phyloP scores from a whole-genome alignment of 92 coral and sea anemone genomes.

The Palythoa heliodiscus region DNA sequence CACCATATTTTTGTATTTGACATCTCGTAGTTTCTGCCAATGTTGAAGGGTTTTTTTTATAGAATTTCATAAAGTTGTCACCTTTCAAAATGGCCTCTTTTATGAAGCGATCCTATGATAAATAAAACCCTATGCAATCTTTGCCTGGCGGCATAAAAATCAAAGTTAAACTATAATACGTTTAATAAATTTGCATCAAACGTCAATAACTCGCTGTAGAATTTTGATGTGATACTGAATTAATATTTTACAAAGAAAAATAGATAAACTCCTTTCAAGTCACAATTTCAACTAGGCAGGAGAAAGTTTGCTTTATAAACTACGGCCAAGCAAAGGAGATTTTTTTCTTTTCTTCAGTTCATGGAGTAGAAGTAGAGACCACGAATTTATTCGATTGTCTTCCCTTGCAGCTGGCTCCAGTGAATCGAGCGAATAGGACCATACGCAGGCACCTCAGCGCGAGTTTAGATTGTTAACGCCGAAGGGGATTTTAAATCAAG shows the following conservation, averaged over 20 bases:
- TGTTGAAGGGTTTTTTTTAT: not conserved
- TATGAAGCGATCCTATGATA: not conserved
- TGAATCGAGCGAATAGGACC: not conserved
- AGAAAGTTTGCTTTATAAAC: not conserved
- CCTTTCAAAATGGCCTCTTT: not conserved
- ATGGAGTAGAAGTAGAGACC: too few species aligned
- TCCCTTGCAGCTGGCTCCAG: not conserved
- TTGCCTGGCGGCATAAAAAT: not conserved
- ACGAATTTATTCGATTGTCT: too few species aligned
- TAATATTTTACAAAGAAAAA: not conserved
- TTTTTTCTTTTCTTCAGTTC: not conserved
- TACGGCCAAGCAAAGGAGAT: not conserved
- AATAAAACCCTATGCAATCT: not conserved
- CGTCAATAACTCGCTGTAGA: not conserved
- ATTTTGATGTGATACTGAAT: not conserved
- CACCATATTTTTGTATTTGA: not conserved
- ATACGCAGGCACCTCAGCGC: not conserved
- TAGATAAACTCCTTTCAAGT: not conserved
- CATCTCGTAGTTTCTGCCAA: constrained; percentile 9
- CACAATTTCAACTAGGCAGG: not conserved
- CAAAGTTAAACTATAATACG: not conserved
- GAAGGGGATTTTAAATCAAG: not conserved
- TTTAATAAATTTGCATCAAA: not conserved
- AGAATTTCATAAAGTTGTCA: not conserved
- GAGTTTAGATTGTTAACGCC: not conserved